These are phyloP conservation scores for Rhinella marina DNA, from an alignment of 2,797 vertebrate genomes.

Conservation along the genomic window DNA sequence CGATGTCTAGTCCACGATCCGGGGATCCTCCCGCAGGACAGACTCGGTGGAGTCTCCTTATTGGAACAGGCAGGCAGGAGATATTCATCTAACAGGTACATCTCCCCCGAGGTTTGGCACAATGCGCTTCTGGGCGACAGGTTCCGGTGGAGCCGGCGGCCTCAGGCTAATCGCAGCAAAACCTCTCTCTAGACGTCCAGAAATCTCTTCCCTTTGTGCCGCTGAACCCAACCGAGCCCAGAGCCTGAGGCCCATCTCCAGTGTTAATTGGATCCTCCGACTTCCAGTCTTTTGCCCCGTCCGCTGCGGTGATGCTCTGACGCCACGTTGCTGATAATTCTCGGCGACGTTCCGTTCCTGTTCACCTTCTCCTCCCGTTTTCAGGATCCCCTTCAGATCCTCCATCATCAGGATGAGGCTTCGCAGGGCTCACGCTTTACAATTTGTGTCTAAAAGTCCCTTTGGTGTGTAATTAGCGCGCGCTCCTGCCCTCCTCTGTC, in stretches of 20 bases:
- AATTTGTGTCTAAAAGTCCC: conserved; percentile 59
- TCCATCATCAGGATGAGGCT: conserved; percentile 31
- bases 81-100: conserved; percentile 35
- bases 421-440: conserved; percentile 13
- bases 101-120: conserved; percentile 27
- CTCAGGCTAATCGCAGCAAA: conserved; percentile 38
- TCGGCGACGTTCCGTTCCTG: conserved; percentile 30
- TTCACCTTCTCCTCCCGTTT: conserved; percentile 17
- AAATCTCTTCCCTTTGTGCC: background rate
- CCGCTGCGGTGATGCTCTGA: background rate
- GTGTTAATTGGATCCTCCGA: background rate
- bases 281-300: background rate
- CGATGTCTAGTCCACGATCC: conserved; percentile 2
- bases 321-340: conserved; percentile 20
- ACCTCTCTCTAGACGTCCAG: conserved; percentile 13
- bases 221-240: background rate
- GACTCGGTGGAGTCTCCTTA: conserved; percentile 33
- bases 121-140: conserved; percentile 39
- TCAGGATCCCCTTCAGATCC: background rate
- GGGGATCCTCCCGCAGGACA: conserved; percentile 25
- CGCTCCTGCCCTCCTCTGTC: conserved; percentile 48
- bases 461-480: conserved; percentile 57
- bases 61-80: conserved; percentile 35
- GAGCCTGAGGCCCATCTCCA: background rate
- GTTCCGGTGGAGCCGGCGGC: conserved; percentile 24